A percentile compares a stretch with the other conserved stretches of the same genome.
Conservation (phyloP, 2,888 invertebrate genomes). For the Trachelus iudaicus region DNA sequence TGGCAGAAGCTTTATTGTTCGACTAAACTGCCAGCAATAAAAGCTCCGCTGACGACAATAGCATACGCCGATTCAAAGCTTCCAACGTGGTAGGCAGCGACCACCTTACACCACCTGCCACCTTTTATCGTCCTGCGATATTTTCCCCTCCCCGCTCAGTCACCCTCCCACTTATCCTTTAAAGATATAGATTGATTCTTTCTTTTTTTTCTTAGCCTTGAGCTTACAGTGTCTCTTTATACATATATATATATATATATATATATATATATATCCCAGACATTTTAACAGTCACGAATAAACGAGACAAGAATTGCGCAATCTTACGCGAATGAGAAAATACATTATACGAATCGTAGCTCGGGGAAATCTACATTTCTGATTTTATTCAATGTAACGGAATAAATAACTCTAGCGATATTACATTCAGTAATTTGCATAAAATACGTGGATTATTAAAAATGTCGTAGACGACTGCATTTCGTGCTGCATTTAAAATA, state of each 20-base stretch:
- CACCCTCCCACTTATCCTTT: not conserved
- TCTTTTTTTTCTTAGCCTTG: not conserved
- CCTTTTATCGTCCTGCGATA: constrained; percentile 33
- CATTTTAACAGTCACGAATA: not conserved
- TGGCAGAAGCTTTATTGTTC: constrained; percentile 51
- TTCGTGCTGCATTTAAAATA: not conserved
- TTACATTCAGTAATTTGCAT: not conserved
- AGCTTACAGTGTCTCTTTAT: not conserved
- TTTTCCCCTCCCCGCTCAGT: not conserved
- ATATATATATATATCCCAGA: not conserved
- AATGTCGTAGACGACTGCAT: not conserved
- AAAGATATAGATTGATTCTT: not conserved
- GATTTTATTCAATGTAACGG: not conserved
- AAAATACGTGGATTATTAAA: not conserved
- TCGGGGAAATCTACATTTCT: not conserved
- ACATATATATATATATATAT: no score
- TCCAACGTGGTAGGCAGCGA: not conserved
- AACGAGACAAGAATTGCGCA: not conserved
- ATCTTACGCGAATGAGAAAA: not conserved
- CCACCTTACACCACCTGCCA: constrained; percentile 15
- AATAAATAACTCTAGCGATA: not conserved
- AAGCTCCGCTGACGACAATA: constrained; percentile 37
- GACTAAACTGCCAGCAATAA: constrained; percentile 46
- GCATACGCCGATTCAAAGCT: constrained; percentile 25
- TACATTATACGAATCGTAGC: not conserved